Evolutionary conservation across 2,888 invertebrate species (phyloP).

Genomic region (Hydrotaea diabolus): DNA sequence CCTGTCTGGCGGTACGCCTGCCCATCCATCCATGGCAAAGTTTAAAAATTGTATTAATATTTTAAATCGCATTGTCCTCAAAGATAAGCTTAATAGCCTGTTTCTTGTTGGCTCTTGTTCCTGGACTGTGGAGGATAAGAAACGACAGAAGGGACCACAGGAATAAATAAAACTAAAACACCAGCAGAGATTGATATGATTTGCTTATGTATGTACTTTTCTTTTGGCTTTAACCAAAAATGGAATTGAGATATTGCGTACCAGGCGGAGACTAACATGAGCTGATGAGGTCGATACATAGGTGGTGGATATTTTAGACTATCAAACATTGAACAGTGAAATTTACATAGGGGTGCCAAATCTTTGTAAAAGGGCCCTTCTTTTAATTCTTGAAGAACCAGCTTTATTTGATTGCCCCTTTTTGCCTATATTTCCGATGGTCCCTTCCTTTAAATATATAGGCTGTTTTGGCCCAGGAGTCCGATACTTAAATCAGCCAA

Average conservation of each 20-base stretch:
- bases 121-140: not conserved
- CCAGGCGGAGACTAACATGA: too few species aligned
- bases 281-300: too few species aligned
- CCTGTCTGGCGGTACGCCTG: too few species aligned
- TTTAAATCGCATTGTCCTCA: slow-evolving; percentile 61
- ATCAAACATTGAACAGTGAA: not conserved
- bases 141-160: not conserved
- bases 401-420: too few species aligned
- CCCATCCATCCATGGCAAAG: slow-evolving; percentile 25
- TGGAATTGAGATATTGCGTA: not conserved
- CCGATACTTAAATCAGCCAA: too few species aligned
- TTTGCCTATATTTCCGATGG: too few species aligned
- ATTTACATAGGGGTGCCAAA: too few species aligned
- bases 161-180: not conserved
- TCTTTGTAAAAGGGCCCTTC: too few species aligned
- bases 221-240: slow-evolving; percentile 7
- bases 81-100: slow-evolving; percentile 61
- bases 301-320: not conserved
- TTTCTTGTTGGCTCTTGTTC: not conserved
- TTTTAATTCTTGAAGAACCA: too few species aligned
- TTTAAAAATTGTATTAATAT: slow-evolving; percentile 60
- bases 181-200: not conserved
- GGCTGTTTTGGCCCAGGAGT: too few species aligned
- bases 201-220: not conserved
- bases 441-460: too few species aligned